phyloP scores from a whole-genome alignment of 2,888 invertebrate genomes.

The Rhingia campestris region DNA sequence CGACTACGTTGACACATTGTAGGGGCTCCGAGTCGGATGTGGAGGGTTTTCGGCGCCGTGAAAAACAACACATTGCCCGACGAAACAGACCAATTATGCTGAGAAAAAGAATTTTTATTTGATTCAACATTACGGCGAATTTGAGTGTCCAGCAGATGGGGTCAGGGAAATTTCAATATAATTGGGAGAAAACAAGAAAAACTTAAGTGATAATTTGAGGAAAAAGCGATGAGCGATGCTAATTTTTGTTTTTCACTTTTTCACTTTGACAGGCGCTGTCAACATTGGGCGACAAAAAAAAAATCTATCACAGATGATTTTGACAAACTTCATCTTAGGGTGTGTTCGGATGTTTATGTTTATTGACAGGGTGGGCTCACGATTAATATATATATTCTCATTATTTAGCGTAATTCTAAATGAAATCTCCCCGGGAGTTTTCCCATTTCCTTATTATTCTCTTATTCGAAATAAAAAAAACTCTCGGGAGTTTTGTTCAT shows the following conservation, averaged over 20 bases:
- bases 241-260: slow-evolving; percentile 63
- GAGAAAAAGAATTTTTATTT: slow-evolving; percentile 85
- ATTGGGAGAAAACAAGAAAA: slow-evolving; percentile 27
- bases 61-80: slow-evolving; percentile 86
- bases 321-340: slow-evolving; percentile 17
- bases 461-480: no score
- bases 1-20: slow-evolving; percentile 84
- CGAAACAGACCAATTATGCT: slow-evolving; percentile 84
- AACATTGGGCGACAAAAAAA: background rate
- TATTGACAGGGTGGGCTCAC: slow-evolving; percentile 3
- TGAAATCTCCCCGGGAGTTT: no score
- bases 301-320: slow-evolving; percentile 43
- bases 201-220: slow-evolving; percentile 35
- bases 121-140: slow-evolving; percentile 82
- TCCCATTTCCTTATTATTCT: no score
- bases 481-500: no score
- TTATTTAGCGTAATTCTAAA: no score
- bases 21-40: slow-evolving; percentile 85
- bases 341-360: background rate
- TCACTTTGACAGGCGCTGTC: slow-evolving; percentile 34
- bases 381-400: no score
- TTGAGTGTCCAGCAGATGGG: slow-evolving; percentile 10
- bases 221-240: slow-evolving; percentile 46
- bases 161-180: slow-evolving; percentile 11
- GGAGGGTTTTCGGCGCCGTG: slow-evolving; percentile 83